Base-by-base conservation (phyloP, 1,140 invertebrate species). In the Meloidogyne exigua region DNA sequence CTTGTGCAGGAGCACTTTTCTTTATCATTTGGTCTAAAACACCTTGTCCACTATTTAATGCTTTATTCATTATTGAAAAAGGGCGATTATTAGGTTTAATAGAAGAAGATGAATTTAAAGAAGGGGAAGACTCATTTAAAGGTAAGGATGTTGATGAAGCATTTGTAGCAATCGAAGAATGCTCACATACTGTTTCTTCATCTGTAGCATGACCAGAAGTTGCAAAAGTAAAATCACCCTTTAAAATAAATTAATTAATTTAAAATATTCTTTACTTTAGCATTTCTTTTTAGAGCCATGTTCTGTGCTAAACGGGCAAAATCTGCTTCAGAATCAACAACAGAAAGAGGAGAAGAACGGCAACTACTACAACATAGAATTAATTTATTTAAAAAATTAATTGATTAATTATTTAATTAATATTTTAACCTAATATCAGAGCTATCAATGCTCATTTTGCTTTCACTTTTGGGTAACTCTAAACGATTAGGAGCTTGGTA, bases 271-370 rank as follows among this genome's bases (percentile, higher is more conserved):
- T 32, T 63, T 21, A 85, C 82, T 39, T 85, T 85, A 21, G 76
- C 80, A 75, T 87, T 77, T 9, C 80, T 82, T 74, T 87, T 87
- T 10, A 87, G 39, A 15, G 85, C 85, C 57, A 88, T 42, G 49
- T 87, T 87, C 23, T 86, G 85, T 10, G 86, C 85, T 36, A 88
- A 67, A 71, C 83, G 42, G n/a, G 85, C 86, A 72, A 87, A 85
- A 71, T 87, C 85, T 9, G 85, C 83, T 77, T 87, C 85, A 76
- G 83, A 85, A 68, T 87, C 86, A 25, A 85, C 69, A 13, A 81
- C 84, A 15, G 85, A 85, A 36, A 42, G 65, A 5, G 82, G 75
- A 25, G 84, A 73, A 26, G 72, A 73, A 57, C 49, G 72, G 0
- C 44, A 62, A 73, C 72, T 73, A 65, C 71, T 83, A 28, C 44